Evolutionary conservation across 1,140 invertebrate species (phyloP), one percentile per base, ranked within the genome.

Genomic region (Acromyrmex heyeri): DNA sequence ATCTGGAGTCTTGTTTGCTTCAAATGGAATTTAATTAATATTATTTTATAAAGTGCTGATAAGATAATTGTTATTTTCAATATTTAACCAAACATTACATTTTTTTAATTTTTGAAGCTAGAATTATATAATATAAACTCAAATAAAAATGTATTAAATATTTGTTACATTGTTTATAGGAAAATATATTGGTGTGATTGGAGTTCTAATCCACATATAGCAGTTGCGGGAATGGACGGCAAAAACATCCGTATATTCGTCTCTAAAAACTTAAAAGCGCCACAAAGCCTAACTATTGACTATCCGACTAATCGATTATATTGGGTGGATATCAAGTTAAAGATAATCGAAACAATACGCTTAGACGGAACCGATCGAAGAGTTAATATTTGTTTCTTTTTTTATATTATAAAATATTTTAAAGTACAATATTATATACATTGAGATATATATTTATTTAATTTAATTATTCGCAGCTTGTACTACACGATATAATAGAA

Each of bases 261-360:
- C 0, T 95, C 95, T 0, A 93, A 95, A 2, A 92, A 96, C 0
- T 96, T 99, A 24, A 96, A 97, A 1, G 99, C 98, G 97, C 98
- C 99, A 0, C 99, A 98, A 93, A 98, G 98, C 3, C 95, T 99
- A 10, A 96, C 98, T 2, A 95, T 99, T 65, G 99, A 99, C 94
- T 97, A 97, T 92, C 97, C 97, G 21, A 98, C 97, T 86, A 95
- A 97, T 24, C 95, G 98, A 67, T 95, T 97, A 7, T 97, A 98
- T 89, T 98, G 98, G 96, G 97, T 98, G 0, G 97, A 98, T 89
- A 96, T 96, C 0, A 98, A 98, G 88, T 90, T 96, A 7, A 96
- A 95, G 59, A 97, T 95, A 77, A 96, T 99, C 2, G 98, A 98
- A 94, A 97, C 97, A 2, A 95, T 98, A 21, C 96, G 96, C 21